Evolutionary conservation across 2,113 vertebrate genomes (phyloP).

Genomic region (Nettapus auritus): DNA sequence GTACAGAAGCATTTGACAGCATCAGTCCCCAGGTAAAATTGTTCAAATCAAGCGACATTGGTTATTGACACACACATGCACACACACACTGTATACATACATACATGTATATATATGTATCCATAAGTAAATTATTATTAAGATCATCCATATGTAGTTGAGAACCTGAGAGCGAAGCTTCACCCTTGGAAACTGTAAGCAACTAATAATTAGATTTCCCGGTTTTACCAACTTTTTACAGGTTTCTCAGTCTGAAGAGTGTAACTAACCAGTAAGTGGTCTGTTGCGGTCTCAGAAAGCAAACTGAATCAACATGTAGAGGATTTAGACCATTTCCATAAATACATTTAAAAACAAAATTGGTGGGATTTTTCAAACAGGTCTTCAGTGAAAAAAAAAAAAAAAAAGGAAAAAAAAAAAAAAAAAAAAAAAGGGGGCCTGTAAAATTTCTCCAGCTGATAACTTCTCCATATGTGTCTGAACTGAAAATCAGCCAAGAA

Average conservation of each 20-base stretch:
- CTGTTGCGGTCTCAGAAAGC: conserved; percentile 14
- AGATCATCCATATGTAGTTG: conserved; percentile 52
- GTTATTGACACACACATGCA: neutral
- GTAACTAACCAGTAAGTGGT: conserved; percentile 41
- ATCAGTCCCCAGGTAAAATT: neutral
- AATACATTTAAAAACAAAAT: conserved; percentile 44
- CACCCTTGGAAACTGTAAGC: conserved; percentile 55
- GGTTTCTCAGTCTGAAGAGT: conserved; percentile 36
- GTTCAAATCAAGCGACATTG: neutral
- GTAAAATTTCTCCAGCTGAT: conserved; percentile 54
- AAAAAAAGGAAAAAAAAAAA: neutral
- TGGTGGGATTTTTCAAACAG: conserved; percentile 15
- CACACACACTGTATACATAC: too few species aligned
- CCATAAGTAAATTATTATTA: conserved; percentile 54
- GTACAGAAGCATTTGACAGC: neutral
- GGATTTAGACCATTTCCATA: conserved; percentile 28
- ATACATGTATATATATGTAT: neutral
- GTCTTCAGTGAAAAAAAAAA: neutral
- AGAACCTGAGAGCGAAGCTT: conserved; percentile 66
- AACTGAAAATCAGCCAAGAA: conserved; percentile 24
- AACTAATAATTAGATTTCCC: conserved; percentile 66
- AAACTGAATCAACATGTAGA: neutral
- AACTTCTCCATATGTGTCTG: conserved; percentile 67
- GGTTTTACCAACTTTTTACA: neutral
- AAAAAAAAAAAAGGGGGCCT: neutral